Conservation (phyloP, 2,797 vertebrate genomes). For the Crenichthys baileyi region DNA sequence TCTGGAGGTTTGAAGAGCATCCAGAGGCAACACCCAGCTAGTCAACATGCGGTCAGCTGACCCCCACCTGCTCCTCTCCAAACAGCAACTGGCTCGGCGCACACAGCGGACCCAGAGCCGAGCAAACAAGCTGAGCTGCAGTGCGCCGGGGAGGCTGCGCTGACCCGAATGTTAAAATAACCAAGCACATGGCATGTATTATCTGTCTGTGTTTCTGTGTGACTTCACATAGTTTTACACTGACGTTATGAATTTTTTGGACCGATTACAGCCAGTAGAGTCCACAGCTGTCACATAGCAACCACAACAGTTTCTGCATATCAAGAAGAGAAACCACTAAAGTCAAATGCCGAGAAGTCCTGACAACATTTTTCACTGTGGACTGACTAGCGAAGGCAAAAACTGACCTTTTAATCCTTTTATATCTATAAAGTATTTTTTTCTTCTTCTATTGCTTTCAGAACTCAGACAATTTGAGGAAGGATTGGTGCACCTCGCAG, state of each 20-base stretch:
- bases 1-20: slow-evolving; percentile 63
- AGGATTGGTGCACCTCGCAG: not conserved
- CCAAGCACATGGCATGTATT: slow-evolving; percentile 31
- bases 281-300: slow-evolving; percentile 17
- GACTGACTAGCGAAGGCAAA: not conserved
- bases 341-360: slow-evolving; percentile 2
- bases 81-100: slow-evolving; percentile 68
- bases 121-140: slow-evolving; percentile 66
- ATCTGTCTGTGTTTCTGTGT: slow-evolving; percentile 25
- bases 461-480: not conserved
- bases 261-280: slow-evolving; percentile 1
- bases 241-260: slow-evolving; percentile 19
- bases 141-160: slow-evolving; percentile 40
- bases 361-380: not conserved
- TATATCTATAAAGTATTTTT: not conserved
- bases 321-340: slow-evolving; percentile 2
- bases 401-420: not conserved
- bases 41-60: slow-evolving; percentile 67
- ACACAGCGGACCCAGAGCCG: slow-evolving; percentile 55
- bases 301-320: slow-evolving; percentile 15
- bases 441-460: not conserved
- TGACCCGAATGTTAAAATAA: slow-evolving; percentile 30
- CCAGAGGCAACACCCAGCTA: slow-evolving; percentile 76
- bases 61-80: slow-evolving; percentile 36
- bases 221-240: slow-evolving; percentile 8